Percentiles rank a stretch among this genome's conserved stretches.
These are phyloP conservation scores for Plebejus melissa DNA, from an alignment of 2,888 invertebrate genomes.

Conservation along the genomic window DNA sequence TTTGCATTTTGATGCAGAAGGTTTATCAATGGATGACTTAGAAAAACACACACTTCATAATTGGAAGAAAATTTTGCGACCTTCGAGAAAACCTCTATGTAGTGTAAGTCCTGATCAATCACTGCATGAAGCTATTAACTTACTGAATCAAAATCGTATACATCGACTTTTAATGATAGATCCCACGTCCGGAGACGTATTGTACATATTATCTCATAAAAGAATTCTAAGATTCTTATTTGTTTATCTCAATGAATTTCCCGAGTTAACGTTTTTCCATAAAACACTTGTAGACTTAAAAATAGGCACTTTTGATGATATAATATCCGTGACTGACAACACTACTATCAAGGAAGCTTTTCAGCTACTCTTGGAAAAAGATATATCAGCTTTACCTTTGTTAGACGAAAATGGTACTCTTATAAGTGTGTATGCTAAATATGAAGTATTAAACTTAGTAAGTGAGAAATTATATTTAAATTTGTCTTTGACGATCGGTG, in stretches of 20 bases:
- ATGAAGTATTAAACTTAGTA: constrained; percentile 85
- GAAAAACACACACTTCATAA: constrained; percentile 69
- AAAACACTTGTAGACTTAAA: constrained; percentile 65
- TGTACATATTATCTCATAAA: constrained; percentile 71
- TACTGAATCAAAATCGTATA: constrained; percentile 64
- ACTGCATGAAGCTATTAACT: constrained; percentile 70
- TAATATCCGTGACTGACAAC: constrained; percentile 61
- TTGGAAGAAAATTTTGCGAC: constrained; percentile 68
- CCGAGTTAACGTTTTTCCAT: constrained; percentile 71
- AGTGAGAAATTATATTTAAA: constrained; percentile 96
- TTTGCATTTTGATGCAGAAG: constrained; percentile 62
- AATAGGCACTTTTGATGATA: constrained; percentile 69
- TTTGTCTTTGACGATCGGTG: constrained; percentile 89
- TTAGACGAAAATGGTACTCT: constrained; percentile 65
- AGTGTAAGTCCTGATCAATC: constrained; percentile 68
- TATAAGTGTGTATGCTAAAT: constrained; percentile 71
- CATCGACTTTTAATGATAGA: constrained; percentile 70
- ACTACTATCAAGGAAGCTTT: constrained; percentile 68
- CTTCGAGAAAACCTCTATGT: constrained; percentile 63
- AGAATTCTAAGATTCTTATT: constrained; percentile 71
- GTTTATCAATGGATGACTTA: constrained; percentile 66
- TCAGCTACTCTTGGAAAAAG: constrained; percentile 65
- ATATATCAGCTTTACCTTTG: constrained; percentile 70
- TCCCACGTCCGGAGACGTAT: constrained; percentile 62
- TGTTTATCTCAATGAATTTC: constrained; percentile 73